These are phyloP conservation scores for Cryptus viduatorius DNA, from an alignment of 2,888 invertebrate genomes.

Conservation along the genomic window DNA sequence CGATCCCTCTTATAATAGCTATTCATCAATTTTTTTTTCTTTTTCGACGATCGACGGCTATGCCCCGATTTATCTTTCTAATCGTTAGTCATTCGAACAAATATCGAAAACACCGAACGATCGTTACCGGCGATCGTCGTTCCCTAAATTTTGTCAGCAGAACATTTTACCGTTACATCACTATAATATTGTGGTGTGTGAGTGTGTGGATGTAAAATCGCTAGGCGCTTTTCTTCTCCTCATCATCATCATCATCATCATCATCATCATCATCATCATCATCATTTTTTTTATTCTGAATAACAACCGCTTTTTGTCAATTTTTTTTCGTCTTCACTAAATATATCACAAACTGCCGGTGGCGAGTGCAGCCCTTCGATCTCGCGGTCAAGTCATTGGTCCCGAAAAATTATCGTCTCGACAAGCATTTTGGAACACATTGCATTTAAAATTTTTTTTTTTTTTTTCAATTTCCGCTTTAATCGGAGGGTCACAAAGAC, in stretches of 20 bases:
- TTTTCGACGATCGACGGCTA: slow-evolving; percentile 35
- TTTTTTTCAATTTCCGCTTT: neutral
- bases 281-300: slow-evolving; percentile 56
- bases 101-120: neutral
- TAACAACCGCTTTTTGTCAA: slow-evolving; percentile 68
- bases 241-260: slow-evolving; percentile 40
- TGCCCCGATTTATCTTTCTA: neutral
- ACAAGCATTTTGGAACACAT: neutral
- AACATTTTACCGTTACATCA: slow-evolving; percentile 53
- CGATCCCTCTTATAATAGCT: slow-evolving; percentile 54
- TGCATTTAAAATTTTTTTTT: slow-evolving; percentile 6
- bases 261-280: slow-evolving; percentile 39
- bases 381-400: slow-evolving; percentile 69
- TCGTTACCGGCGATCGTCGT: neutral
- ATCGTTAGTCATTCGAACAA: neutral
- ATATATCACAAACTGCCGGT: slow-evolving; percentile 85
- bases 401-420: neutral
- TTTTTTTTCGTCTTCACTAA: slow-evolving; percentile 80
- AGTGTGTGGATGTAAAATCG: slow-evolving; percentile 81
- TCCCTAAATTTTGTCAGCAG: slow-evolving; percentile 42
- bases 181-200: slow-evolving; percentile 69
- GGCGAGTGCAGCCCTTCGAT: slow-evolving; percentile 75
- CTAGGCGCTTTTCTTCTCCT: slow-evolving; percentile 78
- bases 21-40: slow-evolving; percentile 40
- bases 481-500: slow-evolving; percentile 14